Evolutionary conservation across 2,113 vertebrate species (phyloP).

Genomic region (Prinia subflava): DNA sequence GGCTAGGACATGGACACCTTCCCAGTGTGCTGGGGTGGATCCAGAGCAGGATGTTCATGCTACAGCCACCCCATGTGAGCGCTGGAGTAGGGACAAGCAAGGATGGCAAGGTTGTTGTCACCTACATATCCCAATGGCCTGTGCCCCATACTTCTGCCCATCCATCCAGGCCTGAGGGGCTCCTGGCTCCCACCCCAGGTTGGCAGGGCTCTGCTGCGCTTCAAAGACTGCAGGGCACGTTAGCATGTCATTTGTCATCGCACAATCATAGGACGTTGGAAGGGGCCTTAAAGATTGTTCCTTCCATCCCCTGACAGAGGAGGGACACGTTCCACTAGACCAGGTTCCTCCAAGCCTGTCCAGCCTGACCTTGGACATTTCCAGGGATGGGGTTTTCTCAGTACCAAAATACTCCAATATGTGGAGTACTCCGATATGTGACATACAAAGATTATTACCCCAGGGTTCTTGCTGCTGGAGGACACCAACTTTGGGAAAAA

Average conservation of each 20-base stretch:
- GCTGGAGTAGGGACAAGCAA: background rate
- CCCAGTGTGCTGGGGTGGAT: background rate
- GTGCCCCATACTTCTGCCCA: accelerated
- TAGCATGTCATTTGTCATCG: accelerated
- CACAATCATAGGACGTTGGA: background rate
- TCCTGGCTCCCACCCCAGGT: background rate
- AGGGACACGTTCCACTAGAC: background rate
- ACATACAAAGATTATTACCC: background rate
- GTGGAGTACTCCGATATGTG: background rate
- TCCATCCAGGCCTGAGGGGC: background rate
- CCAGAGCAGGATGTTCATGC: background rate
- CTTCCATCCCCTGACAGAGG: accelerated
- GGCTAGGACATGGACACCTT: background rate
- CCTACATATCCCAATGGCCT: background rate
- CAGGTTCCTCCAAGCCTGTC: background rate
- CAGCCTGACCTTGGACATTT: background rate
- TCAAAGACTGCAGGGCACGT: accelerated
- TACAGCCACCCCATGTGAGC: too few species aligned
- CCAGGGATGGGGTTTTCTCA: background rate
- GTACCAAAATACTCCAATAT: background rate
- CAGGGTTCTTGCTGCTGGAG: background rate
- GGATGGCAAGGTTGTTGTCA: background rate
- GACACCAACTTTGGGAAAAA: background rate
- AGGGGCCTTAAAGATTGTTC: background rate
- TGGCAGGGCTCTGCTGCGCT: background rate